Evolutionary conservation across 92 coral and sea anemone genomes (phyloP).

Genomic region (Palythoa grandis): DNA sequence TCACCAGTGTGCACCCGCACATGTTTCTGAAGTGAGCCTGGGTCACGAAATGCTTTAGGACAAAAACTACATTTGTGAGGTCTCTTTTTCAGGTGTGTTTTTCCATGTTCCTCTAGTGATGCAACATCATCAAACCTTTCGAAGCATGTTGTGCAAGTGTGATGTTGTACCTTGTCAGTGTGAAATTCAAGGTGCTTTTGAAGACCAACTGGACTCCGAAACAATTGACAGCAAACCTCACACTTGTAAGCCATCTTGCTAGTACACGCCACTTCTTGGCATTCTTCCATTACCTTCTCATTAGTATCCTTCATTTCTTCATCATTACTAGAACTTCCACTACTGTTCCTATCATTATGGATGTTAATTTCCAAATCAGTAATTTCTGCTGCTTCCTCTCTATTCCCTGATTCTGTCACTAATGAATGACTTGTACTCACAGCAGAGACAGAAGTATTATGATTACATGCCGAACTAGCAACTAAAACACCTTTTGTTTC

Average conservation of each 20-base stretch:
- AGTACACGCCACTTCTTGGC: slow-evolving; percentile 54
- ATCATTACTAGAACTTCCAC: slow-evolving; percentile 23
- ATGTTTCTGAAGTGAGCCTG: slow-evolving; percentile 98
- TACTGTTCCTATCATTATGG: neutral
- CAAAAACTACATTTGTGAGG: slow-evolving; percentile 95
- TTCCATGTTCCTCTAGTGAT: slow-evolving; percentile 80
- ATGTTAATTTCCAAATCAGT: slow-evolving; percentile 1
- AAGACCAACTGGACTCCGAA: slow-evolving; percentile 92
- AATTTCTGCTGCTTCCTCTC: neutral
- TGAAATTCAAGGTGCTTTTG: slow-evolving; percentile 97
- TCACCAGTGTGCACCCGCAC: slow-evolving; percentile 98
- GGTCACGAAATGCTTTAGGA: slow-evolving; percentile 97
- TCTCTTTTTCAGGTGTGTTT: slow-evolving; percentile 81
- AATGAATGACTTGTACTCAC: slow-evolving; percentile 11
- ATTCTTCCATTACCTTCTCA: slow-evolving; percentile 28
- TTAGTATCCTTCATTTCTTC: slow-evolving; percentile 25
- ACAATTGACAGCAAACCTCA: slow-evolving; percentile 91
- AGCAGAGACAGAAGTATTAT: neutral
- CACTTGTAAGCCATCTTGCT: slow-evolving; percentile 79
- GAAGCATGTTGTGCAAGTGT: slow-evolving; percentile 89
- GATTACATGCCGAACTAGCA: neutral
- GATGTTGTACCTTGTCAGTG: slow-evolving; percentile 85
- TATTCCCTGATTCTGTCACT: neutral
- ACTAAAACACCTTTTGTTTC: neutral
- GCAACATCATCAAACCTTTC: slow-evolving; percentile 66